These are phyloP conservation scores for Drosophila bunnanda DNA, from an alignment of 2,888 invertebrate genomes.

Conservation along the genomic window DNA sequence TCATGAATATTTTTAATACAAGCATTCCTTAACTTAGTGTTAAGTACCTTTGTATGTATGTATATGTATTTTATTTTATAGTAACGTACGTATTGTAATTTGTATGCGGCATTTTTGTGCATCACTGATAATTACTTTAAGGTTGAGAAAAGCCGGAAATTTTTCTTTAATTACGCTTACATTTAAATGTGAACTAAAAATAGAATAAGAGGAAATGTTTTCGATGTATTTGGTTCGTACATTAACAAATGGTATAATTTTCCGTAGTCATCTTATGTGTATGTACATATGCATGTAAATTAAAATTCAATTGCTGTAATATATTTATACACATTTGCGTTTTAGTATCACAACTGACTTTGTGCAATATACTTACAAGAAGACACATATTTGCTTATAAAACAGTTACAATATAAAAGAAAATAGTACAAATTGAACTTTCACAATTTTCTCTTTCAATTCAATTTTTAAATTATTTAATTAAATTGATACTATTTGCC, in stretches of 20 bases:
- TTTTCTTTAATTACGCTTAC: not conserved
- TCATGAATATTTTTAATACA: not conserved
- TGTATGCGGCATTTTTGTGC: slow-evolving; percentile 3
- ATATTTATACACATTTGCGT: not conserved
- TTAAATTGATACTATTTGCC: accelerated
- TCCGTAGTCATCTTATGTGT: not conserved
- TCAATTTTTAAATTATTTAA: not conserved
- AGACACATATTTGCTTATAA: not conserved
- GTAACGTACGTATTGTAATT: not conserved
- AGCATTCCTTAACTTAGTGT: no score
- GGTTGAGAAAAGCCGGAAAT: no score
- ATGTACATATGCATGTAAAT: slow-evolving; percentile 17
- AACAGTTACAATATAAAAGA: slow-evolving; percentile 5
- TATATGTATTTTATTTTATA: not conserved
- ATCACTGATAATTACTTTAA: no score
- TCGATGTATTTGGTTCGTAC: not conserved
- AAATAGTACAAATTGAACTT: not conserved
- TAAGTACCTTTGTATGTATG: not conserved
- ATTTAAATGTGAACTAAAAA: not conserved
- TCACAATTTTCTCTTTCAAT: not conserved
- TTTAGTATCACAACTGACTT: not conserved
- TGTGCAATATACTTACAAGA: no score
- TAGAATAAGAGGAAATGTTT: not conserved
- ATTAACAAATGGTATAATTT: not conserved
- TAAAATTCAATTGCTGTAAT: not conserved